Conservation (phyloP, 2,113 vertebrate genomes). For the Arothron firmamentum region DNA sequence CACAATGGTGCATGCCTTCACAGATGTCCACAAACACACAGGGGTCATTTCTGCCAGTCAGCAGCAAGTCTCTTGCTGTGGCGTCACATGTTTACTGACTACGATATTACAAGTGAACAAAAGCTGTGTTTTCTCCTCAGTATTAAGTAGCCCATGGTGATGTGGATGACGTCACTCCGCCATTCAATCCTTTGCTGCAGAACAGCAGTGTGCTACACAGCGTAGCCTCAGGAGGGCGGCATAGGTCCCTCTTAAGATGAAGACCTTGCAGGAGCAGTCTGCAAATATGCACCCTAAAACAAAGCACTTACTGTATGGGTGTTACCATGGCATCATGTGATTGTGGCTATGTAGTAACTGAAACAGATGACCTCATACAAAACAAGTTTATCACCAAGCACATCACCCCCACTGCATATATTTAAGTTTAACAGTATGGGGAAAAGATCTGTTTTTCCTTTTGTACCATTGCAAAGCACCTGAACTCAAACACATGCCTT, state of each 20-base stretch:
- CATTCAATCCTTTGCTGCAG: slow-evolving; percentile 37
- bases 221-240: slow-evolving; percentile 59
- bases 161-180: slow-evolving; percentile 32
- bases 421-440: background rate
- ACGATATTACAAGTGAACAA: slow-evolving; percentile 12
- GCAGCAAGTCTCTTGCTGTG: background rate
- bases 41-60: slow-evolving; percentile 10
- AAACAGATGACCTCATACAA: slow-evolving; percentile 11
- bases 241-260: slow-evolving; percentile 34
- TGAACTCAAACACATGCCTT: background rate
- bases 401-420: background rate
- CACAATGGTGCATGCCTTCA: slow-evolving; percentile 24
- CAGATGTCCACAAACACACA: slow-evolving; percentile 39
- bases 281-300: slow-evolving; percentile 15
- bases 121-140: slow-evolving; percentile 16
- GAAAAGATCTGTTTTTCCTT: background rate
- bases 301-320: background rate
- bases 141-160: slow-evolving; percentile 13
- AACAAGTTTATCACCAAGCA: background rate
- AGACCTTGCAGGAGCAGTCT: slow-evolving; percentile 10
- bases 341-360: slow-evolving; percentile 8
- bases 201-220: slow-evolving; percentile 31
- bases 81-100: slow-evolving; percentile 15
- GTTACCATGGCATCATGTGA: slow-evolving; percentile 10
- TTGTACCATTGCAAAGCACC: background rate